Conservation (phyloP, 2,888 invertebrate species). For the Ichneumoninae sp. region DNA sequence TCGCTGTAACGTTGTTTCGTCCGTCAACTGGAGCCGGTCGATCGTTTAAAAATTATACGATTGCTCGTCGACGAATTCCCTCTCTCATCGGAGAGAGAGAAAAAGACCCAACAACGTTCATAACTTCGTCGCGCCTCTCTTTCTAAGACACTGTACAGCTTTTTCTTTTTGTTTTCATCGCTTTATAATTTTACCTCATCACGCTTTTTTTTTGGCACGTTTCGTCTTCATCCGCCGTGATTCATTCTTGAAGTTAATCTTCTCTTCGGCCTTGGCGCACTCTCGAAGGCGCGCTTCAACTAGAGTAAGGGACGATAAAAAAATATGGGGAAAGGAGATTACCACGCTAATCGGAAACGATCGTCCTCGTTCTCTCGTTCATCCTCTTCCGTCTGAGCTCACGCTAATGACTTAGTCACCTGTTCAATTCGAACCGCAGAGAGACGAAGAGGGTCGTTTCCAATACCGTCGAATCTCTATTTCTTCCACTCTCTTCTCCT, state of each 20-base stretch:
- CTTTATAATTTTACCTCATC: background rate
- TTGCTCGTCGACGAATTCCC: conserved; percentile 34
- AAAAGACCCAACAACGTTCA: conserved; percentile 42
- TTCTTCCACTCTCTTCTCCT: conserved; percentile 36
- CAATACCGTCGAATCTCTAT: conserved; percentile 25
- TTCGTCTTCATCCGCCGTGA: conserved; percentile 48
- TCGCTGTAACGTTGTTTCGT: conserved; percentile 46
- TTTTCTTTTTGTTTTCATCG: conserved; percentile 25
- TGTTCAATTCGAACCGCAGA: background rate
- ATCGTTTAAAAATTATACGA: conserved; percentile 46
- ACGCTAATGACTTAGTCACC: background rate
- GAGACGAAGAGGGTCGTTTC: conserved; percentile 11
- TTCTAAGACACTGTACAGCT: conserved; percentile 60
- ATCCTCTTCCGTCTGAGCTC: conserved; percentile 5
- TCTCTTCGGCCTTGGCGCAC: conserved; percentile 9
- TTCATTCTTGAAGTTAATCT: conserved; percentile 25
- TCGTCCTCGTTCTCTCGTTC: conserved; percentile 9
- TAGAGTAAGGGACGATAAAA: conserved; percentile 68
- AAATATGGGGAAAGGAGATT: conserved; percentile 68
- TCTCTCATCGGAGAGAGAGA: background rate
- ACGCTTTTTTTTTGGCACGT: conserved; percentile 67
- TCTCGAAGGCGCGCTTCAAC: conserved; percentile 37
- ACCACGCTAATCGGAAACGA: conserved; percentile 42
- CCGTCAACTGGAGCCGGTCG: conserved; percentile 13
- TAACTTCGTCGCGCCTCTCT: conserved; percentile 28